A percentile compares a stretch with the other conserved stretches of the same genome.
These are phyloP conservation scores for Pocillopora damicornis DNA, from an alignment of 64 coral and sea anemone species.

Conservation along the genomic window DNA sequence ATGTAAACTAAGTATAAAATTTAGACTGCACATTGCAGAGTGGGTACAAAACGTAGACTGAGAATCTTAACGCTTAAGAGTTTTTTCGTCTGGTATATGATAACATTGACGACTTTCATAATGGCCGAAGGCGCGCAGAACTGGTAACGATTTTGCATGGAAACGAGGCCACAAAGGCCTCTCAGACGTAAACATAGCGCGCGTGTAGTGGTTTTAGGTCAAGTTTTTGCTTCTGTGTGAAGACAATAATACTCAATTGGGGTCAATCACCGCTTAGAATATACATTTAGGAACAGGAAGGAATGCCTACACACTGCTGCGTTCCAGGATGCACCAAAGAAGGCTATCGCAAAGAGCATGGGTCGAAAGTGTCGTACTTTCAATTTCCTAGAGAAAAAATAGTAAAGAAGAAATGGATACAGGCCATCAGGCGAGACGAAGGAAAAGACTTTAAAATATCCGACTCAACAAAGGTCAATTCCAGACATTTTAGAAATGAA, in stretches of 20 bases:
- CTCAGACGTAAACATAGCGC: neutral
- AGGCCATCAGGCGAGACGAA: constrained; percentile 49
- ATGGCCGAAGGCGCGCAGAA: neutral
- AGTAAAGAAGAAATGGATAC: constrained; percentile 49
- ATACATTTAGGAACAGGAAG: too few species aligned
- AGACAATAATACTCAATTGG: too few species aligned
- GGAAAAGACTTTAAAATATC: constrained; percentile 41
- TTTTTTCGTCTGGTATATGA: too few species aligned
- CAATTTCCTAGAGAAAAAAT: constrained; percentile 23
- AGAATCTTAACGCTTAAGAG: too few species aligned
- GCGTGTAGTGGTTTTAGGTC: neutral
- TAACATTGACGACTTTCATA: constrained; percentile 14
- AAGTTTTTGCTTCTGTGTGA: too few species aligned
- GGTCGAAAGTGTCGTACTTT: constrained; percentile 44
- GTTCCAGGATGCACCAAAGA: constrained; percentile 48
- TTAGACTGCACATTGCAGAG: too few species aligned
- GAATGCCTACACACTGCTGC: constrained; percentile 40
- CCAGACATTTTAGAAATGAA: constrained; percentile 45
- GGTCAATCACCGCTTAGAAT: too few species aligned
- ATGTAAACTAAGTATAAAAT: too few species aligned
- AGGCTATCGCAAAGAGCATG: constrained; percentile 27
- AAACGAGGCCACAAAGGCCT: neutral
- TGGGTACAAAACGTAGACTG: too few species aligned
- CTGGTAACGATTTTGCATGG: neutral
- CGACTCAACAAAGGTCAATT: constrained; percentile 49